A percentile compares a stretch with the other conserved stretches of the same genome.
Conservation (phyloP, 2,888 invertebrate genomes). For the Parapristionchus giblindavisi region DNA sequence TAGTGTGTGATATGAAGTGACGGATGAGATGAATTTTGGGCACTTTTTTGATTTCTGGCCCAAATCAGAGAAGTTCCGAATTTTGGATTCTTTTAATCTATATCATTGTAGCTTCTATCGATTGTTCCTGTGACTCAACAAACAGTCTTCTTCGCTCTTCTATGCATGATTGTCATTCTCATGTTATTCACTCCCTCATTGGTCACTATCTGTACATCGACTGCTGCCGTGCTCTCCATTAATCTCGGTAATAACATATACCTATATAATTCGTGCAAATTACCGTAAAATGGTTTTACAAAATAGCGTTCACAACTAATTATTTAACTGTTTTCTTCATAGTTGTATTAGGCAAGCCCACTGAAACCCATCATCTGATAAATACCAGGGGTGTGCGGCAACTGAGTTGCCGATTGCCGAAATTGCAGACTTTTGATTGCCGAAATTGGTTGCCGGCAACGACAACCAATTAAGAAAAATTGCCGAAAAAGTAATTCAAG, state of each 20-base stretch:
- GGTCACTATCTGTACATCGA: constrained; percentile 64
- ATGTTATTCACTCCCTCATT: constrained; percentile 67
- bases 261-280: not conserved
- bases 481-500: too few species aligned
- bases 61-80: too few species aligned
- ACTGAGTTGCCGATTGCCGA: too few species aligned
- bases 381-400: too few species aligned
- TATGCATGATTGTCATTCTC: constrained; percentile 67
- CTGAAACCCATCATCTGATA: too few species aligned
- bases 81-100: not conserved
- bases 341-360: too few species aligned
- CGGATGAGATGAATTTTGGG: too few species aligned
- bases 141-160: constrained; percentile 66
- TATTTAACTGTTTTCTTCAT: not conserved
- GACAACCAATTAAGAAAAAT: too few species aligned
- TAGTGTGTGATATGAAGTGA: too few species aligned
- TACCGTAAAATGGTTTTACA: not conserved
- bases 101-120: constrained; percentile 56
- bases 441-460: too few species aligned
- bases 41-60: too few species aligned
- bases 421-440: too few species aligned
- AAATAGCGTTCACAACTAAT: not conserved
- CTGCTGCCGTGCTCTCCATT: constrained; percentile 64
- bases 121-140: constrained; percentile 67
- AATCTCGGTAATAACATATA: constrained; percentile 52